Conservation (phyloP, 2,113 vertebrate species). For the Tapirus terrestris region DNA sequence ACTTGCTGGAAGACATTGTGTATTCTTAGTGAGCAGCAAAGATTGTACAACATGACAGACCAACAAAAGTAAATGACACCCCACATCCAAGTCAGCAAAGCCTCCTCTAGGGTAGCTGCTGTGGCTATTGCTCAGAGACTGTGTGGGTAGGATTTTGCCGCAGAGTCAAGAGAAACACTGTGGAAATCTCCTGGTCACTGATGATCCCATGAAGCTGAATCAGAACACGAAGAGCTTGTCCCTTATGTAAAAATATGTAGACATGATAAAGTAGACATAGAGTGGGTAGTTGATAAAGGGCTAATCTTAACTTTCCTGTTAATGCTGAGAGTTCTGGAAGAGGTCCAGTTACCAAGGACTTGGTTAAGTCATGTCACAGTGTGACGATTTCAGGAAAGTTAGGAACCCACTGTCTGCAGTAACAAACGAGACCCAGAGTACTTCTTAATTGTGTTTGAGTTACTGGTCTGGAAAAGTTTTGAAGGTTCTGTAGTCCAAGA, state of each 20-base stretch:
- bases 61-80: background rate
- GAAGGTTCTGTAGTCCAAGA: background rate
- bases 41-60: background rate
- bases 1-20: background rate
- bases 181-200: background rate
- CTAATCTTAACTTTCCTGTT: background rate
- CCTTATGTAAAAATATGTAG: background rate
- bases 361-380: accelerated
- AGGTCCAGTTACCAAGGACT: background rate
- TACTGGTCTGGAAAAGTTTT: background rate
- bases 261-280: background rate
- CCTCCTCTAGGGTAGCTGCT: background rate
- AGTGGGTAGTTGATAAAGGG: background rate
- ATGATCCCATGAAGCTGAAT: background rate
- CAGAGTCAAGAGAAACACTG: background rate
- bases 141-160: background rate
- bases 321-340: background rate
- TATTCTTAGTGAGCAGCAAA: background rate
- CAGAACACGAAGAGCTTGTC: background rate
- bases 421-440: background rate
- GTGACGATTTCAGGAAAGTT: background rate
- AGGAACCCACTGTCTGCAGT: background rate
- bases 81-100: background rate
- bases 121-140: too few species aligned
- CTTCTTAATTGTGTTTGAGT: background rate